Conservation (phyloP, 2,888 invertebrate genomes). For the Mythimna albipuncta region DNA sequence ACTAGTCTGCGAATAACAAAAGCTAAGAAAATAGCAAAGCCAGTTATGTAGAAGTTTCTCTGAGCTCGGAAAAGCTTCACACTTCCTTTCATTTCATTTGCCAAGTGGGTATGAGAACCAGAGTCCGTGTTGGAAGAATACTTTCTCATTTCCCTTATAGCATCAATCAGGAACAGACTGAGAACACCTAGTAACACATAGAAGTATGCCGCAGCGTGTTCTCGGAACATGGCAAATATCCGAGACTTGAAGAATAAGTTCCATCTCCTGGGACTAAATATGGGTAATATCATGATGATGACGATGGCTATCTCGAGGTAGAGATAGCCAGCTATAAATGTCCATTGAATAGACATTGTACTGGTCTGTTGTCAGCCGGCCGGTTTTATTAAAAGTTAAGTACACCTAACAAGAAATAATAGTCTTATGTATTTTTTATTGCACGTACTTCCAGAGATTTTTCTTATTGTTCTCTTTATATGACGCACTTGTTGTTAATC, state of each 20-base stretch:
- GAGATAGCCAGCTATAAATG: slow-evolving; percentile 93
- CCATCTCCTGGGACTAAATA: slow-evolving; percentile 95
- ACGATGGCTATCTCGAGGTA: slow-evolving; percentile 93
- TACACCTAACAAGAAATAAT: not conserved
- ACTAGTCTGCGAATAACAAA: slow-evolving; percentile 93
- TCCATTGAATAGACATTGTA: slow-evolving; percentile 95
- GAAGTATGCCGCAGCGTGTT: slow-evolving; percentile 93
- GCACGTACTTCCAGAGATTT: not conserved
- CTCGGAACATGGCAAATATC: slow-evolving; percentile 91
- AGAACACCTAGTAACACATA: slow-evolving; percentile 91
- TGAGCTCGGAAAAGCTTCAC: slow-evolving; percentile 95
- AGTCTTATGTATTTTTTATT: not conserved
- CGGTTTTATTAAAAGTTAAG: slow-evolving; percentile 12
- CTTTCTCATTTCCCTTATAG: slow-evolving; percentile 93
- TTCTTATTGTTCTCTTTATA: not conserved
- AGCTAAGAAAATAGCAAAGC: slow-evolving; percentile 94
- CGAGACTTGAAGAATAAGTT: slow-evolving; percentile 94
- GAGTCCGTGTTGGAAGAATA: slow-evolving; percentile 90
- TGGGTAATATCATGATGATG: slow-evolving; percentile 92
- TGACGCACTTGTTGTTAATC: not conserved
- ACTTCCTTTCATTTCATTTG: slow-evolving; percentile 92
- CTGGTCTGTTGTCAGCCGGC: slow-evolving; percentile 13
- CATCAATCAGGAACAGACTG: slow-evolving; percentile 92
- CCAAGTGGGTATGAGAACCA: slow-evolving; percentile 82
- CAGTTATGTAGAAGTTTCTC: slow-evolving; percentile 95